These are phyloP conservation scores for Pammene aurita DNA, from an alignment of 2,888 invertebrate genomes.

Conservation along the genomic window DNA sequence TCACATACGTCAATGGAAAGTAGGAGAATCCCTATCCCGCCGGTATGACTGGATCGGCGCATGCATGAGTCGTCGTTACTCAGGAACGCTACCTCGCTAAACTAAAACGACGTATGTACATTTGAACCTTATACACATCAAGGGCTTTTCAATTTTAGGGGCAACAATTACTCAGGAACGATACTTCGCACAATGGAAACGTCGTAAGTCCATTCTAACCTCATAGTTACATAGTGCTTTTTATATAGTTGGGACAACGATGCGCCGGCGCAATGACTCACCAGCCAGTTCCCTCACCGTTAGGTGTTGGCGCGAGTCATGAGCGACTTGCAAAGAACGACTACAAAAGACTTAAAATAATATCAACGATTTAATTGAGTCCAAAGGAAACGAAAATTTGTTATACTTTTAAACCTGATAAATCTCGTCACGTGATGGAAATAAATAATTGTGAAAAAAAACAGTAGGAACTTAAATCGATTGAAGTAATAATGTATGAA, in stretches of 20 bases:
- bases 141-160: background rate
- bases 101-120: background rate
- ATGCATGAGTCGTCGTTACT: slow-evolving; percentile 48
- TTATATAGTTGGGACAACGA: slow-evolving; percentile 20
- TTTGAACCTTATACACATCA: background rate
- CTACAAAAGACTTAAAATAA: background rate
- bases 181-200: background rate
- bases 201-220: background rate
- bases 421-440: too few species aligned
- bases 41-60: slow-evolving; percentile 17
- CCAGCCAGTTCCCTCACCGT: slow-evolving; percentile 74
- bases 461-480: too few species aligned
- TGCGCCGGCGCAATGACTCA: slow-evolving; percentile 64
- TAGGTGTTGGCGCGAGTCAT: slow-evolving; percentile 53
- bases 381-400: too few species aligned
- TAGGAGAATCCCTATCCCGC: slow-evolving; percentile 9
- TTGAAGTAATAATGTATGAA: too few species aligned
- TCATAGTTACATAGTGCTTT: background rate
- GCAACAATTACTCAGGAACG: slow-evolving; percentile 47
- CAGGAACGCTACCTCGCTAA: slow-evolving; percentile 35
- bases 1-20: background rate
- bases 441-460: too few species aligned
- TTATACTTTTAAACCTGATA: too few species aligned
- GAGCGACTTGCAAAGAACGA: slow-evolving; percentile 38
- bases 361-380: background rate